phyloP scores from a whole-genome alignment of 2,888 invertebrate species.

The Deilephila porcellus region DNA sequence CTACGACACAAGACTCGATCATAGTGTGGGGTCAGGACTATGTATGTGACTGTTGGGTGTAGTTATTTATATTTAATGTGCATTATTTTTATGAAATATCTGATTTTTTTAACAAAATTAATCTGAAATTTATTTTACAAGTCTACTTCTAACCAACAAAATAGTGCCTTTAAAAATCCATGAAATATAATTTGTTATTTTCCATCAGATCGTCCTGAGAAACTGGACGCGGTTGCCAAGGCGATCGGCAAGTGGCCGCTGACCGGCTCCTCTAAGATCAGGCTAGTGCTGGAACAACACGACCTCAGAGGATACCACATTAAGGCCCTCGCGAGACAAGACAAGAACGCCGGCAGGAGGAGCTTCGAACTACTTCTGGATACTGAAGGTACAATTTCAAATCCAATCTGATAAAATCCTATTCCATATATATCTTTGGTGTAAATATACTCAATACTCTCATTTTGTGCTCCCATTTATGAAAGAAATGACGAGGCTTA shows the following conservation, averaged over 20 bases:
- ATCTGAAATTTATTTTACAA: no score
- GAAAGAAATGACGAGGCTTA: neutral
- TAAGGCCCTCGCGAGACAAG: slow-evolving; percentile 73
- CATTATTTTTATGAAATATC: no score
- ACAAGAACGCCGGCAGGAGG: slow-evolving; percentile 58
- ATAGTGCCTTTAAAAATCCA: no score
- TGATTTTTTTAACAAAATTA: no score
- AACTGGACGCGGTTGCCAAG: neutral
- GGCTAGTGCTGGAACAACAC: slow-evolving; percentile 87
- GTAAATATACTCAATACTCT: neutral
- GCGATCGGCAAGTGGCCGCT: slow-evolving; percentile 81
- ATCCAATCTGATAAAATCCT: neutral
- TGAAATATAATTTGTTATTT: neutral
- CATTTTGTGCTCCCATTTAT: no score
- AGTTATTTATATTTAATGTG: no score
- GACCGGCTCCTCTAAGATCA: slow-evolving; percentile 88
- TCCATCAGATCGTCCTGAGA: neutral
- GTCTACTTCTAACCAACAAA: no score
- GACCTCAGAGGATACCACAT: slow-evolving; percentile 87
- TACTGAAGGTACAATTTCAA: slow-evolving; percentile 71
- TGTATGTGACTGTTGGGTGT: no score
- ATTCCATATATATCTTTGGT: neutral
- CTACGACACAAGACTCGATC: no score
- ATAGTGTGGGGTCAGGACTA: no score
- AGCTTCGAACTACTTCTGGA: slow-evolving; percentile 82